phyloP scores from a whole-genome alignment of 2,888 invertebrate genomes.

The Phengaris alcon region DNA sequence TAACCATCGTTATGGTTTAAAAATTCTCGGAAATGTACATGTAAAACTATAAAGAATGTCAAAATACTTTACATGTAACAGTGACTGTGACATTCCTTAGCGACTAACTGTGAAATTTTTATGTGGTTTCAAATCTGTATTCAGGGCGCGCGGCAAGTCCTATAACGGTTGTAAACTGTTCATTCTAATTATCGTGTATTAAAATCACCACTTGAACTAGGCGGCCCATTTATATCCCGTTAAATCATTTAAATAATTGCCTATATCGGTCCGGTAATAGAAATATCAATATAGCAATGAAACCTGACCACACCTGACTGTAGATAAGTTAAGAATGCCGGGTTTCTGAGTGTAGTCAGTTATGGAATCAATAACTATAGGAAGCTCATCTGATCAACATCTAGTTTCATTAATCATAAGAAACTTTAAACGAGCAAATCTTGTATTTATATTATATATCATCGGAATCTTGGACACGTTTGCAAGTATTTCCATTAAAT shows the following conservation, averaged over 20 bases:
- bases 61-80: constrained; percentile 1
- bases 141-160: constrained; percentile 29
- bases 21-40: no score
- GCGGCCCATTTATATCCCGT: background rate
- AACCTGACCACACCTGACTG: no score
- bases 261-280: background rate
- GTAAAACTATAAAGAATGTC: background rate
- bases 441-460: no score
- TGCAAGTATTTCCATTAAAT: no score
- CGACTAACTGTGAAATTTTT: background rate
- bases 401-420: no score
- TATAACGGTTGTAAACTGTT: constrained; percentile 28
- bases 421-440: no score
- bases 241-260: constrained; percentile 7
- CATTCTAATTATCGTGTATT: constrained; percentile 16
- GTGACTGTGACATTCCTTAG: constrained; percentile 10
- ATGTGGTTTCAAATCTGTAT: constrained; percentile 25
- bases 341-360: no score
- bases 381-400: no score
- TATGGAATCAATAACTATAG: no score
- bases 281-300: background rate
- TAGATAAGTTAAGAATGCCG: no score
- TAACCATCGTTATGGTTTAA: no score
- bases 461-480: no score
- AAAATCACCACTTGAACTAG: constrained; percentile 10